phyloP scores from a whole-genome alignment of 2,113 vertebrate genomes.

The Erinaceus europaeus region DNA sequence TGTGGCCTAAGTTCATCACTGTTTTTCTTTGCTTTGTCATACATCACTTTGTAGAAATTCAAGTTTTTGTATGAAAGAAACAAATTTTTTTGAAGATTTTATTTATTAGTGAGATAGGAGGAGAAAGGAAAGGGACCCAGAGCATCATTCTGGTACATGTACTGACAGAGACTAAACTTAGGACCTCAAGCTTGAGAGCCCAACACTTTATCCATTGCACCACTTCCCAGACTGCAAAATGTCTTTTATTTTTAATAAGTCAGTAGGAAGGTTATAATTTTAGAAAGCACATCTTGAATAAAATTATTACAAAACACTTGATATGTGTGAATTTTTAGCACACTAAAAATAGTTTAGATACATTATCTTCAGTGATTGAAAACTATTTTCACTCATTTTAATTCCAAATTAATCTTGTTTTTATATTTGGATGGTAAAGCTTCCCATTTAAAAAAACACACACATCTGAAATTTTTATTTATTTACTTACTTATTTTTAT shows the following conservation, averaged over 20 bases:
- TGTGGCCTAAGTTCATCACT: not conserved
- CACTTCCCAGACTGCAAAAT: too few species aligned
- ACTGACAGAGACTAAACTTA: too few species aligned
- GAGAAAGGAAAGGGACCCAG: too few species aligned
- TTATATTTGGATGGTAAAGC: constrained; percentile 13
- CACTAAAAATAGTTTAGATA: constrained; percentile 24
- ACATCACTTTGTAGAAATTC: not conserved
- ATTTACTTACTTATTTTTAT: too few species aligned
- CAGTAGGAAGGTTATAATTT: not conserved
- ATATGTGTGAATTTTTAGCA: not conserved
- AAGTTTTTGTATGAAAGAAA: not conserved
- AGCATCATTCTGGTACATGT: too few species aligned
- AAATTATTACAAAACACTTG: constrained; percentile 32
- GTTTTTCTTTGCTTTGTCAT: not conserved
- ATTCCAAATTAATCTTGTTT: constrained; percentile 11
- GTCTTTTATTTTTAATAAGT: too few species aligned
- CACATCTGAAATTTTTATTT: too few species aligned
- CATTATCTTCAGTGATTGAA: not conserved
- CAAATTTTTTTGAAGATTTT: not conserved
- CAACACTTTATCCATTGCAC: too few species aligned
- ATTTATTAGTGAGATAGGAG: too few species aligned
- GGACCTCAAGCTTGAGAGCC: too few species aligned
- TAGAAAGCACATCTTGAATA: not conserved
- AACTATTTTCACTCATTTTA: constrained; percentile 15
- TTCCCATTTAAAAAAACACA: not conserved